Percentiles rank a stretch among this genome's conserved stretches.
These are phyloP conservation scores for Cacatua alba DNA, from an alignment of 2,113 vertebrate species.

Conservation along the genomic window DNA sequence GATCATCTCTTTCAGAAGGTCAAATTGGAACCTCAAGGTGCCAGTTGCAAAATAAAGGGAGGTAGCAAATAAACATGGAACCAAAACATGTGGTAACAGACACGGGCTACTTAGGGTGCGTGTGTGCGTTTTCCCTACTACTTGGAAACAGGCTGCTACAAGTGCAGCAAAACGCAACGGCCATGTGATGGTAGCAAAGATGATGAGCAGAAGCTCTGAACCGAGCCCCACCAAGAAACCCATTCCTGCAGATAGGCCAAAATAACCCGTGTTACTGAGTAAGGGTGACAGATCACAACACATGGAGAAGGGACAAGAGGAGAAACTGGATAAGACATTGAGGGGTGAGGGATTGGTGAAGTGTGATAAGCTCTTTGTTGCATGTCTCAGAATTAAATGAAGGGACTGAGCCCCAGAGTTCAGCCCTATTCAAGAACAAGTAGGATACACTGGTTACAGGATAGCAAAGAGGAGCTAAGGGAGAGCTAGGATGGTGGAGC, in stretches of 20 bases:
- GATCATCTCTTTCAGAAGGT: not conserved
- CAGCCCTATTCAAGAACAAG: not conserved
- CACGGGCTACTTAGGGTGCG: not conserved
- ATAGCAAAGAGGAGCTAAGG: not conserved
- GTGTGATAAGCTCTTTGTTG: not conserved
- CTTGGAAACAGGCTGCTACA: not conserved
- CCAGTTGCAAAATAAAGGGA: not conserved
- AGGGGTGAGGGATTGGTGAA: not conserved
- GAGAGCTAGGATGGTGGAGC: not conserved
- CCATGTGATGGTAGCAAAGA: not conserved
- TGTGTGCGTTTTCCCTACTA: not conserved
- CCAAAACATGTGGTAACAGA: not conserved
- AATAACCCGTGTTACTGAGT: not conserved
- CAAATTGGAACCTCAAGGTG: not conserved
- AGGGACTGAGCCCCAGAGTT: not conserved
- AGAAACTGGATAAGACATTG: rapidly evolving
- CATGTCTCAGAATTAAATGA: not conserved
- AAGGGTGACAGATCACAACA: not conserved
- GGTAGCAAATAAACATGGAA: conserved; percentile 3
- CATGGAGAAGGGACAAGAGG: not conserved
- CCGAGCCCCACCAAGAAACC: not conserved
- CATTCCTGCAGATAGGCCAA: not conserved
- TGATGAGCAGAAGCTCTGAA: not conserved
- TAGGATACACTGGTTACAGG: not conserved
- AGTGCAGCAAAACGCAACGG: not conserved